Evolutionary conservation across 1,140 invertebrate species (phyloP), one percentile per base, ranked within the genome.

Genomic region (Tigriopus japonicus): DNA sequence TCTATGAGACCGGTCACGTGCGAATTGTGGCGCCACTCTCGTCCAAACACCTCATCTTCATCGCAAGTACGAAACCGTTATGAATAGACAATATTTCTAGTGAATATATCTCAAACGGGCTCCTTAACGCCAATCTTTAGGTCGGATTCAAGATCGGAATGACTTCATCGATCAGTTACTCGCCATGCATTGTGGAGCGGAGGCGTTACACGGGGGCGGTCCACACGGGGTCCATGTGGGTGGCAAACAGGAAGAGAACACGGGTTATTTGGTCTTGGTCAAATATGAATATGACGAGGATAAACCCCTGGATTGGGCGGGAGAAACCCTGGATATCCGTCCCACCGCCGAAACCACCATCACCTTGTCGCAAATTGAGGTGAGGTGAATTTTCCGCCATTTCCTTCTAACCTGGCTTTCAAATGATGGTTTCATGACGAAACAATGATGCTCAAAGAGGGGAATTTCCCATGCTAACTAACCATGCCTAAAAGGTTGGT

Each of bases 311-410:
- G 42, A 63, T 5, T 69, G 17, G 56, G 49, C 14, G 71, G 74
- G 74, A 52, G 63, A 43, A 49, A 66, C 64, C 24, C 66, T 75
- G 7, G 62, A 67, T 45, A 69, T 76, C 9, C 72, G 74, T 59
- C 70, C 72, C 6, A 74, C 73, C 19, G 73, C 74, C 23, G 73
- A 76, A 63, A 73, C 71, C 9, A 71, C 73, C 35, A 74, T 75
- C 53, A 72, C 72, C 52, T 67, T 74, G 12, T 74, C 72, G 21
- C 71, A 74, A 61, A 70, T 75, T 52, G 67, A 71, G 66, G 72
- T 73, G 60, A 56, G 52, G 63, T 43, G 15, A n/a, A 9, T 35
- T 35, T 35, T 35, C 28, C 28, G 3, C 9, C 28, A 35, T 3
- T 35, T 35, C n/a, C n/a, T n/a, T n/a, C n/a, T n/a, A n/a, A n/a